Evolutionary conservation across 1,140 invertebrate species (phyloP).

Genomic region (Leguminivora glycinivorella): DNA sequence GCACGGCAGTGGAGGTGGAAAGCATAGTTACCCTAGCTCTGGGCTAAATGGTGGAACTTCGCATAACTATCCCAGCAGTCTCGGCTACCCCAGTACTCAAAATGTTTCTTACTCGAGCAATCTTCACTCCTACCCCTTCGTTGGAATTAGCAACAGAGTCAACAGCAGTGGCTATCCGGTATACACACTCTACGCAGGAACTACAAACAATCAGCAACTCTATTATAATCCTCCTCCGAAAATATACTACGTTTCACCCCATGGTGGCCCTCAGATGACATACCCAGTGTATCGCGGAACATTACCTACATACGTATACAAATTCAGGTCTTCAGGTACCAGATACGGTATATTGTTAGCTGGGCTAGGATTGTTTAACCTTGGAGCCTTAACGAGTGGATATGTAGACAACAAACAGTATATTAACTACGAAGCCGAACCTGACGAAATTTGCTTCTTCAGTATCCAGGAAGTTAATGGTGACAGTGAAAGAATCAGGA

Average conservation of each 20-base stretch:
- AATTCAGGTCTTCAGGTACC: slow-evolving; percentile 68
- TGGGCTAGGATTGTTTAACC: slow-evolving; percentile 65
- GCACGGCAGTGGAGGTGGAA: too few species aligned
- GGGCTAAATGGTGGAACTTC: too few species aligned
- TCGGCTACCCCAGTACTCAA: too few species aligned
- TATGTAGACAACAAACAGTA: slow-evolving; percentile 39
- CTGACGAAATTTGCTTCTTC: slow-evolving; percentile 68
- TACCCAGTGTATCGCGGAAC: slow-evolving; percentile 65
- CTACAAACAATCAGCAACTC: slow-evolving; percentile 52
- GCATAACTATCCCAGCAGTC: too few species aligned
- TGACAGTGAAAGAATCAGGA: slow-evolving; percentile 69
- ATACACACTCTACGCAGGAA: too few species aligned
- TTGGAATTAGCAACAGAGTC: too few species aligned
- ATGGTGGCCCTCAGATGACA: slow-evolving; percentile 45
- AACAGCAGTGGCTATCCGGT: too few species aligned
- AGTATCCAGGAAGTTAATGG: slow-evolving; percentile 66
- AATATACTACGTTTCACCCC: slow-evolving; percentile 55
- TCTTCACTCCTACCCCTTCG: too few species aligned
- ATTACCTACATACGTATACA: slow-evolving; percentile 67
- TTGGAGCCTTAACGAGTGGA: slow-evolving; percentile 59
- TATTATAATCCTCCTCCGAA: slow-evolving; percentile 67
- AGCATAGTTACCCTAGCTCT: too few species aligned
- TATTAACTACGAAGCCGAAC: slow-evolving; percentile 51
- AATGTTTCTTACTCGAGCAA: too few species aligned
- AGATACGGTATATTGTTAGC: slow-evolving; percentile 68